Evolutionary conservation across 1,140 invertebrate genomes (phyloP).

Genomic region (Papilio glaucus): DNA sequence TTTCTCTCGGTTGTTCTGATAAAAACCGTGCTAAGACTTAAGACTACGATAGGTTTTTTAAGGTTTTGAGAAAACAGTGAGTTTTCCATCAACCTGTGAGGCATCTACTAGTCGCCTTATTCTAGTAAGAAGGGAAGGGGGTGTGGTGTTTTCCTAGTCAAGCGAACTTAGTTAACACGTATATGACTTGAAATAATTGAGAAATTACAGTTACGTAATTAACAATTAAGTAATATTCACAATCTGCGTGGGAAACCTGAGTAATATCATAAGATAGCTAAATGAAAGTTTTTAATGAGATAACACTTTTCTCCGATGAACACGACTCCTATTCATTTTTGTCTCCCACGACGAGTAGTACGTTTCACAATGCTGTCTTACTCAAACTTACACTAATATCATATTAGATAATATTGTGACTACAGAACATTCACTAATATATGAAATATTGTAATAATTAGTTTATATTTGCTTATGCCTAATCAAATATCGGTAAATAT

Average conservation of each 20-base stretch:
- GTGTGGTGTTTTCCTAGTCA: not conserved
- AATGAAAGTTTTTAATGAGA: conserved; percentile 66
- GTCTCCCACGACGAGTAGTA: conserved; percentile 68
- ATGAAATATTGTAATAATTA: not conserved
- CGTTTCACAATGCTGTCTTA: conserved; percentile 43
- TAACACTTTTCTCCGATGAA: conserved; percentile 58
- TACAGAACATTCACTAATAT: conserved; percentile 41
- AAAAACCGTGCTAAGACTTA: no score
- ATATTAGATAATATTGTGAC: conserved; percentile 17
- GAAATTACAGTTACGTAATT: conserved; percentile 22
- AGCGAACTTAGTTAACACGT: conserved; percentile 8
- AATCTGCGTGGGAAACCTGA: conserved; percentile 50
- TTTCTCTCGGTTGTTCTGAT: no score
- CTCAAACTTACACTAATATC: conserved; percentile 38
- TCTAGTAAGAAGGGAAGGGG: no score
- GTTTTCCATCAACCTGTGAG: no score
- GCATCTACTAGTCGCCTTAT: no score
- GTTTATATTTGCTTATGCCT: no score
- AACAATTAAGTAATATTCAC: conserved; percentile 1
- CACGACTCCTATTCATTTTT: conserved; percentile 63
- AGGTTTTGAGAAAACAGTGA: no score
- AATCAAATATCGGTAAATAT: no score
- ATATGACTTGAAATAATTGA: not conserved
- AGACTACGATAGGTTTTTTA: no score
- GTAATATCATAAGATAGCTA: conserved; percentile 52